These are phyloP conservation scores for Drosophila tristis DNA, from an alignment of 1,140 invertebrate species.

Conservation along the genomic window DNA sequence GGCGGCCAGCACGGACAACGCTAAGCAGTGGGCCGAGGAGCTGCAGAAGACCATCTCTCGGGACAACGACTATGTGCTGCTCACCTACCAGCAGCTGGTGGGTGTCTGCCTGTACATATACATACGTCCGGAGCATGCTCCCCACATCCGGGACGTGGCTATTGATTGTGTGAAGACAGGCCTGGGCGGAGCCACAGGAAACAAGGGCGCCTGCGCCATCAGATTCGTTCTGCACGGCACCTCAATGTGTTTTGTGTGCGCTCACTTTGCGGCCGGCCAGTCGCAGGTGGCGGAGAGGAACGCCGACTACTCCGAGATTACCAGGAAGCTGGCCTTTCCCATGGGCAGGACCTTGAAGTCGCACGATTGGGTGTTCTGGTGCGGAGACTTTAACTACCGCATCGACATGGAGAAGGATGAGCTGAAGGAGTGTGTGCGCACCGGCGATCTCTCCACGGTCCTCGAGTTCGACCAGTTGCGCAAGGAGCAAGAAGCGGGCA, in stretches of 20 bases:
- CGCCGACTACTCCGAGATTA: slow-evolving; percentile 98
- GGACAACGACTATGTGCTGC: slow-evolving; percentile 94
- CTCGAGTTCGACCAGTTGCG: slow-evolving; percentile 95
- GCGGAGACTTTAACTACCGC: slow-evolving; percentile 99
- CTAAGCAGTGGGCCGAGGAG: slow-evolving; percentile 97
- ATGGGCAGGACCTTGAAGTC: slow-evolving; percentile 96
- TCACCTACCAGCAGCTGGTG: slow-evolving; percentile 98
- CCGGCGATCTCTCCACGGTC: slow-evolving; percentile 91
- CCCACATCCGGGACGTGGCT: slow-evolving; percentile 95
- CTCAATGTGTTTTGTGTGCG: slow-evolving; percentile 98
- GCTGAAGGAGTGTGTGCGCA: slow-evolving; percentile 93
- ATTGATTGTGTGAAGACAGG: slow-evolving; percentile 99
- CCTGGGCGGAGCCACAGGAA: slow-evolving; percentile 96
- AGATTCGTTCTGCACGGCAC: slow-evolving; percentile 95
- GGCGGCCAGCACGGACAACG: slow-evolving; percentile 98
- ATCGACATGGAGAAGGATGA: slow-evolving; percentile 98
- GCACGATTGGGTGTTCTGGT: slow-evolving; percentile 99
- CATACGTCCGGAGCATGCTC: slow-evolving; percentile 93
- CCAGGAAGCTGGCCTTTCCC: slow-evolving; percentile 95
- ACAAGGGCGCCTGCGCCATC: slow-evolving; percentile 98
- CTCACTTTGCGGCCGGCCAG: slow-evolving; percentile 99
- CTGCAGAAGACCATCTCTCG: slow-evolving; percentile 94
- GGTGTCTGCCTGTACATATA: slow-evolving; percentile 99
- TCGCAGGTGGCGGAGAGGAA: slow-evolving; percentile 96
- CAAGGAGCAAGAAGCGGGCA: slow-evolving; percentile 90